Conservation (phyloP, 2,113 vertebrate genomes). For the Entomyzon cyanotis region DNA sequence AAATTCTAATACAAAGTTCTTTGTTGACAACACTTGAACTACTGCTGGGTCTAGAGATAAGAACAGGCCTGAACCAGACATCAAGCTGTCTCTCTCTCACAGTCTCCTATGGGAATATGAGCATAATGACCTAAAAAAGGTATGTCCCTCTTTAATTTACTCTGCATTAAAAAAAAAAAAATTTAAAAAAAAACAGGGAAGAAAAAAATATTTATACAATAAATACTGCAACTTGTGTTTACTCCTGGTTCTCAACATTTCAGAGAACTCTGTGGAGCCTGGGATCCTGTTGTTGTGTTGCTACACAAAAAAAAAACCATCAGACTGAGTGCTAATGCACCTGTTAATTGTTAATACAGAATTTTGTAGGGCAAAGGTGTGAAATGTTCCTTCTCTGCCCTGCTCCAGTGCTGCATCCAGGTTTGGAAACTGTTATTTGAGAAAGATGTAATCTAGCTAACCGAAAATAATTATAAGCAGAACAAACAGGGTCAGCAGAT, state of each 20-base stretch:
- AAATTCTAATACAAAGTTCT: neutral
- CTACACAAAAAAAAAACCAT: neutral
- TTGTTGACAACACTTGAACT: neutral
- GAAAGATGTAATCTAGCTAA: neutral
- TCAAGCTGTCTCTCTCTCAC: neutral
- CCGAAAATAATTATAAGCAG: neutral
- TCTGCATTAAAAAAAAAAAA: neutral
- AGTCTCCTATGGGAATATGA: neutral
- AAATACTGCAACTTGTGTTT: neutral
- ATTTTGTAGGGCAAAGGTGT: neutral
- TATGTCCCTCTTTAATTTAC: neutral
- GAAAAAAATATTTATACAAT: neutral
- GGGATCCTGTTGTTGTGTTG: neutral
- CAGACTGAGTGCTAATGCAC: neutral
- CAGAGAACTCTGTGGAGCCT: neutral
- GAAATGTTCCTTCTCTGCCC: neutral
- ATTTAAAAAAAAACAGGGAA: neutral
- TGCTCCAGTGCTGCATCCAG: neutral
- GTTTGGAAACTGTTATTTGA: neutral
- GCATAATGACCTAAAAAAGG: neutral
- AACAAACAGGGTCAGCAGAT: neutral
- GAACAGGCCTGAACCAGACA: neutral
- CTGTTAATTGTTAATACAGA: neutral
- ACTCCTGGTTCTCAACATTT: neutral
- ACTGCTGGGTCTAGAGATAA: neutral